Percentiles rank a stretch among this genome's conserved stretches.
These are phyloP conservation scores for Leptinotarsa defecta DNA, from an alignment of 1,140 invertebrate species.

Conservation along the genomic window DNA sequence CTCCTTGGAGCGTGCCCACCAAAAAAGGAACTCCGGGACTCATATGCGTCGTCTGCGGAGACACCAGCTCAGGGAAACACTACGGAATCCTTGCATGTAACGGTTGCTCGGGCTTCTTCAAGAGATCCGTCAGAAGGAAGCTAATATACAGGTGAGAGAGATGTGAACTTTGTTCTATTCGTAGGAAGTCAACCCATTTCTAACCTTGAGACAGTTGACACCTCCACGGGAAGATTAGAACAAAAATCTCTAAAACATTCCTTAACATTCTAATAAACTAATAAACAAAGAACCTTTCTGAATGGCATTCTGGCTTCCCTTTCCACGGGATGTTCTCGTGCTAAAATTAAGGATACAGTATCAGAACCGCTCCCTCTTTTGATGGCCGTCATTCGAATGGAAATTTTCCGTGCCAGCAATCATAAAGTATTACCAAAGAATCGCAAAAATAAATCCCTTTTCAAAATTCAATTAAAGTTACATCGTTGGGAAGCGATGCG, in stretches of 20 bases:
- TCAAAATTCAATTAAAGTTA: constrained; percentile 50
- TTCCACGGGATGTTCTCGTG: too few relatives aligned
- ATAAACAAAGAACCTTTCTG: too few relatives aligned
- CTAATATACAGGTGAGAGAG: constrained; percentile 88
- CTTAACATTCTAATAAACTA: too few relatives aligned
- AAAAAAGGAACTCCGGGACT: constrained; percentile 64
- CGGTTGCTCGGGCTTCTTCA: constrained; percentile 99
- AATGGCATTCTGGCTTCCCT: too few relatives aligned
- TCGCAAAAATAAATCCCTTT: constrained; percentile 47
- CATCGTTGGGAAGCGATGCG: constrained; percentile 27
- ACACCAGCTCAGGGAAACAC: constrained; percentile 96
- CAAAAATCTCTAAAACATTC: too few relatives aligned
- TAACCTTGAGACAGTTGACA: too few relatives aligned
- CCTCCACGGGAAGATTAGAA: too few relatives aligned
- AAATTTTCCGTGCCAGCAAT: constrained; percentile 50
- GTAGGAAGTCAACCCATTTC: too few relatives aligned
- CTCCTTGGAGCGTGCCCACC: constrained; percentile 51
- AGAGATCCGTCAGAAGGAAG: constrained; percentile 93
- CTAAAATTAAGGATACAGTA: too few relatives aligned
- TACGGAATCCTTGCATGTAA: constrained; percentile 99
- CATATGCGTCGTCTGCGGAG: constrained; percentile 94
- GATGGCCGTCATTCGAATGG: constrained; percentile 32
- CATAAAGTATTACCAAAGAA: constrained; percentile 50
- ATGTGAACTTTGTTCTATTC: too few relatives aligned
- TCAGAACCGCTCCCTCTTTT: constrained; percentile 7